Percentiles rank a stretch among this genome's conserved stretches.
Evolutionary conservation across 2,113 vertebrate species (phyloP).

Genomic region (Chrysemys picta): DNA sequence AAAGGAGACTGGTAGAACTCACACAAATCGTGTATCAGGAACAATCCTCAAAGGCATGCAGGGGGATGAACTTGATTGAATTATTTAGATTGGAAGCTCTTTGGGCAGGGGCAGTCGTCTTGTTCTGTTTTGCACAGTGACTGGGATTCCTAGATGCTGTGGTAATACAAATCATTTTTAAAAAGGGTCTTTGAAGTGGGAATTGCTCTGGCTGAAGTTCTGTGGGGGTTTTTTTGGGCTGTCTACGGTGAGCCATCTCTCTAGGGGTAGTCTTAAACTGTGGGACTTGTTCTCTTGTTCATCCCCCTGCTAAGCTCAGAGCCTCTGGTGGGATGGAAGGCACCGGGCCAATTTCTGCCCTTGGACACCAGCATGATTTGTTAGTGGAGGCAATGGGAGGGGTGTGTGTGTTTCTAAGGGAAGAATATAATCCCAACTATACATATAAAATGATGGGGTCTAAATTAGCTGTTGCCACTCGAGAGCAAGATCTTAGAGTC

Average conservation of each 20-base stretch:
- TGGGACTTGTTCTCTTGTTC: too few species aligned
- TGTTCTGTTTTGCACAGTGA: background rate
- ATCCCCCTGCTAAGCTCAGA: too few species aligned
- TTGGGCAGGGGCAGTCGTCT: background rate
- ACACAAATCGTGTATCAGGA: background rate
- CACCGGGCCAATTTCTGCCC: background rate
- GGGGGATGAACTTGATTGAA: background rate
- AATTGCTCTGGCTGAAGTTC: background rate
- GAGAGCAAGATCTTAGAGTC: too few species aligned
- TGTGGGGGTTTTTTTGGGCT: background rate
- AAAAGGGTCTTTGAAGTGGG: background rate
- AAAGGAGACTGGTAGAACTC: background rate
- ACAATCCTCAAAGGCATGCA: rapidly evolving
- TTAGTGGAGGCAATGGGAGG: background rate
- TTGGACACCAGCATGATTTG: background rate
- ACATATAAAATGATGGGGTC: too few species aligned
- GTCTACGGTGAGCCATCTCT: rapidly evolving
- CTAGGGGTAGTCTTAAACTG: too few species aligned
- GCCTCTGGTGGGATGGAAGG: background rate
- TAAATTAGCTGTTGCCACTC: too few species aligned
- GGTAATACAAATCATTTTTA: background rate
- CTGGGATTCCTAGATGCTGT: background rate
- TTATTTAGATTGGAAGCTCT: background rate
- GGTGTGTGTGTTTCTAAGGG: background rate
- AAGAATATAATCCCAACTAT: background rate